Evolutionary conservation across 2,888 invertebrate species (phyloP), one percentile per base, ranked within the genome.

Genomic region (Platerodrilus igneus): DNA sequence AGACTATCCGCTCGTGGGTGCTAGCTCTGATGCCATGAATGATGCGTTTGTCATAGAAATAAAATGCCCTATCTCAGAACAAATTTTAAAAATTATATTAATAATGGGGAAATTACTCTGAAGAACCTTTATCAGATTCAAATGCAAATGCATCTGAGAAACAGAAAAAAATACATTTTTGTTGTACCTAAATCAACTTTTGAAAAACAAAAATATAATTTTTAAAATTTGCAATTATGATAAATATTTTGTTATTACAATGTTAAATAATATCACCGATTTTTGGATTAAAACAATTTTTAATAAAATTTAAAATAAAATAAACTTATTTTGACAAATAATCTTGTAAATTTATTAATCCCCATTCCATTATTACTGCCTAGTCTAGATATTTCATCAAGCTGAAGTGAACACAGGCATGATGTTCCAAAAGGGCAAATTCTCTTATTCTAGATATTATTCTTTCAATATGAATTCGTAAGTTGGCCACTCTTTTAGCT

Each of bases 41-140:
- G n/a, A n/a, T n/a, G n/a, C n/a, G n/a, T n/a, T n/a, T n/a, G n/a
- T n/a, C n/a, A n/a, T n/a, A n/a, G n/a, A n/a, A n/a, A n/a, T n/a
- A n/a, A n/a, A n/a, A n/a, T n/a, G n/a, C n/a, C n/a, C n/a, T n/a
- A n/a, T n/a, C n/a, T n/a, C n/a, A n/a, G n/a, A n/a, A n/a, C n/a
- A n/a, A n/a, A n/a, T n/a, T n/a, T n/a, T n/a, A n/a, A n/a, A n/a
- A n/a, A n/a, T n/a, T n/a, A n/a, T n/a, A n/a, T n/a, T n/a, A n/a
- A n/a, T n/a, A 33, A 45, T 26, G 37, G 41, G 4, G 33, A 33
- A 37, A 30, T 36, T n/a, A 17, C 17, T 6, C 6, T 23, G 5
- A 48, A 50, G 43, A 51, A 28, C 32, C 28, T 25, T 6, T 41
- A 39, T 6, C 52, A 53, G 33, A 21, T 53, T 13, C 42, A 51